A percentile compares a stretch with the other conserved stretches of the same genome.
phyloP scores from a whole-genome alignment of 1,140 invertebrate species.

The Wasmannia auropunctata region DNA sequence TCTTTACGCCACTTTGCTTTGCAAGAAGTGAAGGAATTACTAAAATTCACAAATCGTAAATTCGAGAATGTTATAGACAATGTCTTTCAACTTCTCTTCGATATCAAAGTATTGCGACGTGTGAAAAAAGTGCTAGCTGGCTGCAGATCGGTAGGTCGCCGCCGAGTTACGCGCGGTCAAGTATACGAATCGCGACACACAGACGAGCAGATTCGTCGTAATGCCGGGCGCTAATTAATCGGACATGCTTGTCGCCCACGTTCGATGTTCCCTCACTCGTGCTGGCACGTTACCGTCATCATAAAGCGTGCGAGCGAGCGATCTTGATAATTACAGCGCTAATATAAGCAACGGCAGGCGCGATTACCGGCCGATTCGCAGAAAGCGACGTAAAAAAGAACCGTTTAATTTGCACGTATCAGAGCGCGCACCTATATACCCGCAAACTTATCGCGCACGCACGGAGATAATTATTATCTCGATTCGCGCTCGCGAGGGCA shows the following conservation, averaged over 20 bases:
- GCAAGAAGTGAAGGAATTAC: background rate
- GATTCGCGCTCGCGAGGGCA: background rate
- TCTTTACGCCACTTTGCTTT: background rate
- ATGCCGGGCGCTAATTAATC: slow-evolving; percentile 43
- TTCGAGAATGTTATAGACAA: background rate
- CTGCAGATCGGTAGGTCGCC: background rate
- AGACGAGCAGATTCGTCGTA: background rate
- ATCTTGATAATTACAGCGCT: slow-evolving; percentile 40
- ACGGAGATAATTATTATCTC: background rate
- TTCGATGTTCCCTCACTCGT: background rate
- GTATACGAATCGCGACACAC: background rate
- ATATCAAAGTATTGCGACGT: background rate
- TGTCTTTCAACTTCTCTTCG: background rate
- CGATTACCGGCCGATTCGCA: background rate
- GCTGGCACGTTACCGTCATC: background rate
- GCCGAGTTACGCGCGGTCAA: background rate
- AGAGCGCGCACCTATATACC: background rate
- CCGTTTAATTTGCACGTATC: background rate
- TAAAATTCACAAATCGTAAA: background rate
- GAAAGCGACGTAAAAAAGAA: slow-evolving; percentile 1
- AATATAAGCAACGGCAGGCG: slow-evolving; percentile 19
- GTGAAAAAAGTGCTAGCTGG: background rate
- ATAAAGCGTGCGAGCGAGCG: slow-evolving; percentile 7
- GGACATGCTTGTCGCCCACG: slow-evolving; percentile 16
- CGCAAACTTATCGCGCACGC: background rate